Conservation (phyloP, 2,113 vertebrate species). For the Gymnorhina tibicen region DNA sequence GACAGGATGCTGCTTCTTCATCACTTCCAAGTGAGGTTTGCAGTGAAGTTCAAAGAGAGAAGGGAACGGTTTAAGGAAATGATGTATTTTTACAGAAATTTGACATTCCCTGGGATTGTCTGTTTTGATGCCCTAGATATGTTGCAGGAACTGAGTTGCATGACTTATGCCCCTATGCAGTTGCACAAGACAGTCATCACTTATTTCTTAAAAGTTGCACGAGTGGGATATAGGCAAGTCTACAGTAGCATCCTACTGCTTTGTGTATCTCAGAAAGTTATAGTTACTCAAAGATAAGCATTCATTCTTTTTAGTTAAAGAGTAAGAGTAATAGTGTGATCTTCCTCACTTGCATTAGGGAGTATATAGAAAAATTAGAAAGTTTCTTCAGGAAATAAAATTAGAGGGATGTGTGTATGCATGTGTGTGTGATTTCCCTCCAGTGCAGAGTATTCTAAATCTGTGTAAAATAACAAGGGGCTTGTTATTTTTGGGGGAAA, state of each 20-base stretch:
- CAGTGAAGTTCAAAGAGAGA: not conserved
- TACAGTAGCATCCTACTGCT: not conserved
- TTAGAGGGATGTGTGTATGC: not conserved
- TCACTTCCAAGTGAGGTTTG: not conserved
- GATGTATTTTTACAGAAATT: not conserved
- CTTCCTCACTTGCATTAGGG: not conserved
- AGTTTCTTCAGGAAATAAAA: not conserved
- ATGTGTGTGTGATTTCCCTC: not conserved
- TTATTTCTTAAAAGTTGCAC: not conserved
- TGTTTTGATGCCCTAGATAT: not conserved
- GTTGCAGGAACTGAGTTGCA: not conserved
- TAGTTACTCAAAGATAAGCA: not conserved
- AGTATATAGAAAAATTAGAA: not conserved
- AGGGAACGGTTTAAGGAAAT: not conserved
- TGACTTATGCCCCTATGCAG: not conserved
- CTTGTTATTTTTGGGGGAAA: not conserved
- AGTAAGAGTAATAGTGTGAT: not conserved
- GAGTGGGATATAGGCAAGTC: not conserved
- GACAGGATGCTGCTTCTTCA: not conserved
- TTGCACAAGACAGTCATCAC: not conserved
- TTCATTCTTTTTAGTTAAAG: not conserved
- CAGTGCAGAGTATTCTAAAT: not conserved
- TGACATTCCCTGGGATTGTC: not conserved
- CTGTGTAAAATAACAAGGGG: not conserved
- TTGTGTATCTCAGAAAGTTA: not conserved